phyloP scores from a whole-genome alignment of 2,888 invertebrate species.

The Drosophila diplacantha region DNA sequence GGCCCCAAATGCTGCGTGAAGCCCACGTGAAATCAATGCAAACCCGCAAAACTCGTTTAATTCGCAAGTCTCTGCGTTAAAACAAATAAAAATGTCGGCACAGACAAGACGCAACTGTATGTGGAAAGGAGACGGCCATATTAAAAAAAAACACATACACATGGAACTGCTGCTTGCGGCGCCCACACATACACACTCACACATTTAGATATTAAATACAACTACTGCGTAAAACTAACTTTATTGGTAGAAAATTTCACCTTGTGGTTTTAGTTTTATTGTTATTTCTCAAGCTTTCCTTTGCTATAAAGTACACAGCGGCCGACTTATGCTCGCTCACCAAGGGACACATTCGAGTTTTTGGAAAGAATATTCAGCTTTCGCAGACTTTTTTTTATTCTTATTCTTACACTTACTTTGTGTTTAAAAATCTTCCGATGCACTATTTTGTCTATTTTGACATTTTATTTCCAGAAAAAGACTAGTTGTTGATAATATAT shows the following conservation, averaged over 20 bases:
- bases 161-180: conserved; percentile 61
- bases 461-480: not conserved
- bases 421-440: not conserved
- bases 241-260: conserved; percentile 2
- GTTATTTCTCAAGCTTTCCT: conserved; percentile 2
- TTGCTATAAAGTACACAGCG: not conserved
- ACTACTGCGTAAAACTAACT: conserved; percentile 26
- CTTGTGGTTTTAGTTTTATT: not conserved
- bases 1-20: conserved; percentile 29
- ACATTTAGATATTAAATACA: conserved; percentile 16
- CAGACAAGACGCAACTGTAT: conserved; percentile 22
- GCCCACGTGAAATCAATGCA: conserved; percentile 41
- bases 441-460: not conserved
- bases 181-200: conserved; percentile 28
- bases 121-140: conserved; percentile 52
- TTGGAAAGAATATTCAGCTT: not conserved
- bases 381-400: not conserved
- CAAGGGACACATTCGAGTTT: not conserved
- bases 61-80: conserved; percentile 44
- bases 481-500: no score
- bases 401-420: conserved; percentile 5
- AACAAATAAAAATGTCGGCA: conserved; percentile 36
- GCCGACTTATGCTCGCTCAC: not conserved
- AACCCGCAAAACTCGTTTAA: conserved; percentile 53
- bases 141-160: conserved; percentile 52